Percentiles rank a stretch among this genome's conserved stretches.
Conservation (phyloP, 2,888 invertebrate species). For the Pseudococcus longispinus region DNA sequence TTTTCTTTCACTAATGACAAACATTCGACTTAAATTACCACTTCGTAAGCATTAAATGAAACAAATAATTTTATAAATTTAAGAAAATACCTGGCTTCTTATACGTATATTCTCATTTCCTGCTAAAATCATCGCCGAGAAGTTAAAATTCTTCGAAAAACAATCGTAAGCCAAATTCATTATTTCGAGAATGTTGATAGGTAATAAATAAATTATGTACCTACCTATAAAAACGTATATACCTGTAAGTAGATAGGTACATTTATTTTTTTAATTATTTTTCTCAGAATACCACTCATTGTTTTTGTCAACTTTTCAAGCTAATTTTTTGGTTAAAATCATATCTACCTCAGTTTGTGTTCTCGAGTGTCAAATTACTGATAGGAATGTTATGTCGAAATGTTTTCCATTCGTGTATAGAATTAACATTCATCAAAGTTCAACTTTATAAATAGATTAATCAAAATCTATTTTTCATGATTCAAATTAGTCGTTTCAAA, state of each 20-base stretch:
- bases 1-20: neutral
- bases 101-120: neutral
- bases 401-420: neutral
- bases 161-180: neutral
- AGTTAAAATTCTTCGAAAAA: neutral
- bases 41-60: neutral
- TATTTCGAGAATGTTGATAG: neutral
- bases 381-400: neutral
- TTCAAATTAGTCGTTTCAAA: neutral
- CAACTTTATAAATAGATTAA: neutral
- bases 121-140: neutral
- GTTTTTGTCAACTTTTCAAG: neutral
- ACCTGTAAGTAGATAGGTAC: neutral
- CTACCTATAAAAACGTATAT: neutral
- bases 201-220: neutral
- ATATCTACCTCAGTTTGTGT: neutral
- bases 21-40: neutral
- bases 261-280: slow-evolving; percentile 3
- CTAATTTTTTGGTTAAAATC: neutral
- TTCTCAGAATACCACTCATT: neutral
- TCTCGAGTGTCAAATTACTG: neutral
- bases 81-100: neutral
- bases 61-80: neutral
- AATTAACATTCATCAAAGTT: neutral
- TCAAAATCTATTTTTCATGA: neutral